Evolutionary conservation across 2,797 vertebrate genomes (phyloP).

Genomic region (Sebastes melanostomus): DNA sequence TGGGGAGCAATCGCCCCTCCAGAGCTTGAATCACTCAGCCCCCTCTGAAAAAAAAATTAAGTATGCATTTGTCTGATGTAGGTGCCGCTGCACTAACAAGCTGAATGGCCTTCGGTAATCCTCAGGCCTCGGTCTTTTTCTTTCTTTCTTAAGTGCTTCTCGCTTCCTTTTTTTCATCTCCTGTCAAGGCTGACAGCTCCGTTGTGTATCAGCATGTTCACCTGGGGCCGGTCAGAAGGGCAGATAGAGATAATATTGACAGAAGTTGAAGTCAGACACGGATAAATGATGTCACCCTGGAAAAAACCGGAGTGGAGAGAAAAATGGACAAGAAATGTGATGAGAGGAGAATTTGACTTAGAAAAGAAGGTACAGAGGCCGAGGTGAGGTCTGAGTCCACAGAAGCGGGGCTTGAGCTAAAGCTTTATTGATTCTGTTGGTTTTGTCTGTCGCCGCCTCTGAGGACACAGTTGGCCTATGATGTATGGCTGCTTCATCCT

Average conservation of each 20-base stretch:
- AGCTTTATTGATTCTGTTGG: constrained; percentile 75
- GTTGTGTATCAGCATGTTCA: constrained; percentile 66
- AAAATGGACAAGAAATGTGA: constrained; percentile 31
- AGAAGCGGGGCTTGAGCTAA: constrained; percentile 58
- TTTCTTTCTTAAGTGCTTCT: constrained; percentile 51
- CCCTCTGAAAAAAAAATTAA: constrained; percentile 51
- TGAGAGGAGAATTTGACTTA: constrained; percentile 32
- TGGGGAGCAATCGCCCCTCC: constrained; percentile 61
- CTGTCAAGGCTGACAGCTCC: constrained; percentile 74
- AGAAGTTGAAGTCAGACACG: constrained; percentile 61
- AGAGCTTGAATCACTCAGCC: constrained; percentile 57
- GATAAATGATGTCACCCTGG: constrained; percentile 62
- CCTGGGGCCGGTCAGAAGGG: constrained; percentile 64
- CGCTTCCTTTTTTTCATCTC: constrained; percentile 39
- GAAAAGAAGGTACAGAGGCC: constrained; percentile 45
- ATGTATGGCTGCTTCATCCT: constrained; percentile 70
- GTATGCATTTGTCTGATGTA: constrained; percentile 64
- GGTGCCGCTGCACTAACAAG: constrained; percentile 73
- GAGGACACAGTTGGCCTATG: constrained; percentile 70
- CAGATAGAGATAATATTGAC: constrained; percentile 74
- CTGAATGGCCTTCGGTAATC: constrained; percentile 75
- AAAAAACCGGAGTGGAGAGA: constrained; percentile 39
- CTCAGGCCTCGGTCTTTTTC: constrained; percentile 58
- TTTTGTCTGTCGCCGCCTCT: constrained; percentile 71
- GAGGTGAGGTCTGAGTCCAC: constrained; percentile 40